phyloP scores from a whole-genome alignment of 2,888 invertebrate genomes.

The Anthophora plumipes region DNA sequence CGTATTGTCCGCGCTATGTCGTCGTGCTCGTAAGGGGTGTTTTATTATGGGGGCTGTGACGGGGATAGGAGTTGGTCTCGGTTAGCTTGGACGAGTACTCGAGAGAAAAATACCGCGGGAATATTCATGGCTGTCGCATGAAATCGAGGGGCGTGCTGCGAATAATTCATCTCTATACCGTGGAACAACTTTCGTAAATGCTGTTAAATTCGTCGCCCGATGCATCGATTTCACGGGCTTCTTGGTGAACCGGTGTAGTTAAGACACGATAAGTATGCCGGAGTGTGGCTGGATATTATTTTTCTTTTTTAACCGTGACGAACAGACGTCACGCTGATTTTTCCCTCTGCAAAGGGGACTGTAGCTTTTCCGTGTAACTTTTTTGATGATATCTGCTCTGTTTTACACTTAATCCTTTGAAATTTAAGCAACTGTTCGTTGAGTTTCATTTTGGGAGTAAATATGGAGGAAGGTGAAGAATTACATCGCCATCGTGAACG shows the following conservation, averaged over 20 bases:
- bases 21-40: slow-evolving; percentile 78
- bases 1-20: slow-evolving; percentile 75
- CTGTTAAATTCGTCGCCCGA: slow-evolving; percentile 53
- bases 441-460: not conserved
- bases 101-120: slow-evolving; percentile 58
- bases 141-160: slow-evolving; percentile 73
- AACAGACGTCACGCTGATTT: not conserved
- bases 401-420: not conserved
- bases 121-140: slow-evolving; percentile 68
- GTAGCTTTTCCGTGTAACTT: not conserved
- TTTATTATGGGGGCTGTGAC: slow-evolving; percentile 81
- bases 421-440: not conserved
- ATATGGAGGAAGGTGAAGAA: too few species aligned
- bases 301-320: not conserved
- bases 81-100: slow-evolving; percentile 59
- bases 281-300: not conserved
- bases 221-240: slow-evolving; percentile 53
- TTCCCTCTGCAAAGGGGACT: not conserved
- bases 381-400: not conserved
- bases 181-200: slow-evolving; percentile 66
- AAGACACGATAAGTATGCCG: slow-evolving; percentile 16
- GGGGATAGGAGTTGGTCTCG: slow-evolving; percentile 40
- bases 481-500: too few species aligned
- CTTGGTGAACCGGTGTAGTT: not conserved
- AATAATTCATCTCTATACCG: slow-evolving; percentile 60